A percentile compares a stretch with the other conserved stretches of the same genome.
phyloP scores from a whole-genome alignment of 2,888 invertebrate genomes.

The Melolontha melolontha region DNA sequence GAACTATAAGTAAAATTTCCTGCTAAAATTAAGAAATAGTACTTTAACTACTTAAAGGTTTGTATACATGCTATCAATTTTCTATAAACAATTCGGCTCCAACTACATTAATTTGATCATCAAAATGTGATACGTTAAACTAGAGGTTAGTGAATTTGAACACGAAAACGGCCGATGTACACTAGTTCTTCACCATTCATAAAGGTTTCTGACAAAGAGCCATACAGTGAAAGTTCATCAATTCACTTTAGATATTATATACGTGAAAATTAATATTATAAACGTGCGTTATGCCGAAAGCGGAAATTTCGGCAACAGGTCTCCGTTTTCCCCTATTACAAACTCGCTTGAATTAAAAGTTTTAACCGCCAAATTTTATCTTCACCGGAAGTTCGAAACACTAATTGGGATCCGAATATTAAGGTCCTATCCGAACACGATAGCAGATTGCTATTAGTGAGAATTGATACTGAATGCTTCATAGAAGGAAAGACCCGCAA shows the following conservation, averaged over 20 bases:
- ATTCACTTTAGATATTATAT: background rate
- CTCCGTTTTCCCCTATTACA: slow-evolving; percentile 20
- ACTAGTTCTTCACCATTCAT: background rate
- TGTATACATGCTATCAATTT: no score
- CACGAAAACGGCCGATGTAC: background rate
- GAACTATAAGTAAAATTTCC: no score
- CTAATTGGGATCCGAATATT: slow-evolving; percentile 30
- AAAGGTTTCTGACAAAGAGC: no score
- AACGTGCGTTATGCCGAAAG: slow-evolving; percentile 4
- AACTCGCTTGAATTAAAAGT: slow-evolving; percentile 13
- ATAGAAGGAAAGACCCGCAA: slow-evolving; percentile 14
- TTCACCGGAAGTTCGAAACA: slow-evolving; percentile 19
- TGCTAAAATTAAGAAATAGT: no score
- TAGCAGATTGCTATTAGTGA: slow-evolving; percentile 11
- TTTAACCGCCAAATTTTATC: slow-evolving; percentile 36
- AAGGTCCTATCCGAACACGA: slow-evolving; percentile 28
- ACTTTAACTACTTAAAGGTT: no score
- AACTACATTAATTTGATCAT: no score
- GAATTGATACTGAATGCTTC: slow-evolving; percentile 21
- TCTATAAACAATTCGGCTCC: no score
- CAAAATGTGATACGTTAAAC: no score
- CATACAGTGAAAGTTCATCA: no score
- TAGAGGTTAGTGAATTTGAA: no score
- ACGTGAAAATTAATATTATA: slow-evolving; percentile 22
- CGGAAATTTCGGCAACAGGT: slow-evolving; percentile 23